Base-by-base conservation (phyloP, 2,888 invertebrate genomes). In the Eupithecia tripunctaria region DNA sequence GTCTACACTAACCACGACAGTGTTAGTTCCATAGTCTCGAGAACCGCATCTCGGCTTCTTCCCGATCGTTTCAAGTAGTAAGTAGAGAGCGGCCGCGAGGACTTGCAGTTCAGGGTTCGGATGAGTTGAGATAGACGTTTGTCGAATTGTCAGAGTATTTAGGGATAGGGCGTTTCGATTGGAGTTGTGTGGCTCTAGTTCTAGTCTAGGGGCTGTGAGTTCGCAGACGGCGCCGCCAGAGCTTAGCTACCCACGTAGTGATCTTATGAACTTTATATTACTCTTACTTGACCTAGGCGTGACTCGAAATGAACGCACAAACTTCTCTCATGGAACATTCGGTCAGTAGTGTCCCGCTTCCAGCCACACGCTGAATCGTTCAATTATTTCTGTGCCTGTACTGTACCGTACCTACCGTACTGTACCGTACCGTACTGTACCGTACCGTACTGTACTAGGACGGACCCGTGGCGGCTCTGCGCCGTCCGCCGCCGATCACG, bases 321-420 rank as follows among this genome's bases (percentile, higher is more conserved):
- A 82, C 76, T 75, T 73, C 72, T 75, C 72, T 78, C 77, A 62
- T 67, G 76, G 66, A 69, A 70, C 27, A 64, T 70, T 73, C 74
- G 74, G 73, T 76, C 75, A 74, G 78, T 80, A 81, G 81, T 80
- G 80, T 76, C 74, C 79, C 77, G 82, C 84, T 83, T 82, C 78
- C 78, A 76, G 79, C 74, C 77, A 81, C 81, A 72, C 82, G 78
- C 82, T 81, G 79, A 79, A 79, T 82, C 82, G 83, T 84, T 87
- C 88, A 87, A 87, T 86, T 86, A 88, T 83, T 81, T 79, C 78
- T 83, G 88, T 86, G 88, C 86, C 88, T 85, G 51, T 21, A 51
- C 51, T 51, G 47, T 47, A 18, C 43, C 18, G 18, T 43, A 43
- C 43, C 3, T 41, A 41, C 18, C 18, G 21, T 60, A 27, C 47